A percentile compares a stretch with the other conserved stretches of the same genome.
phyloP scores from a whole-genome alignment of 2,113 vertebrate species.

The Cyphomyrus plagiostoma region DNA sequence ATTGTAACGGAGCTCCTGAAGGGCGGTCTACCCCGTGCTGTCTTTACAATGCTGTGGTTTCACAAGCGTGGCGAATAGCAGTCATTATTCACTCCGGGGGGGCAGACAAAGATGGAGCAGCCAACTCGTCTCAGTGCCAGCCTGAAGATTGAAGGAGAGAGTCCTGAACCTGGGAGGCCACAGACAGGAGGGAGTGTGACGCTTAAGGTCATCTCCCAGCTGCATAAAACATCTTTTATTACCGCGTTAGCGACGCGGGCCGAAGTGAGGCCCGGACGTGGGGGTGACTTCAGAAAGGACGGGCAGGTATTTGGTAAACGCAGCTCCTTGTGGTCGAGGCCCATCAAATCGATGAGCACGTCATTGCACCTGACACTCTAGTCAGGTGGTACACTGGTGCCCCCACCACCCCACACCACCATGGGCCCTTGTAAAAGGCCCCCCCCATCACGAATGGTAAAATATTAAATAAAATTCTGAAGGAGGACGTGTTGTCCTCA shows the following conservation, averaged over 20 bases:
- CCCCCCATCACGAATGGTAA: neutral
- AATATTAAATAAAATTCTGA: slow-evolving; percentile 15
- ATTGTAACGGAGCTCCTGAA: neutral
- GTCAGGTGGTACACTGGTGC: neutral
- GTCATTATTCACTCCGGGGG: neutral
- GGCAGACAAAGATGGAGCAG: neutral
- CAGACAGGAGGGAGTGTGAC: neutral
- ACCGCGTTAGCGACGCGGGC: neutral
- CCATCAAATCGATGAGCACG: neutral
- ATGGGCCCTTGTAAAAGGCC: neutral
- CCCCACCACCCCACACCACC: neutral
- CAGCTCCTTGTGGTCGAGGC: neutral
- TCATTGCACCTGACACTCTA: neutral
- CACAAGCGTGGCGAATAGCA: neutral
- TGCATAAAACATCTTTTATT: neutral
- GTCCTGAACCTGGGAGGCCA: neutral
- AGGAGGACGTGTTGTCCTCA: neutral
- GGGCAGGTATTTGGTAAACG: neutral
- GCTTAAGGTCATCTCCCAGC: neutral
- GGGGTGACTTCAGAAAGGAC: neutral
- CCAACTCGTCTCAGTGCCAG: neutral
- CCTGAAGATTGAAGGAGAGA: neutral
- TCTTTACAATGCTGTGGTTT: neutral
- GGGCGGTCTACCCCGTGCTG: neutral
- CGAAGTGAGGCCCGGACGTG: neutral